Base-by-base conservation (phyloP, 2,797 vertebrate species). In the Pteropus rufus region DNA sequence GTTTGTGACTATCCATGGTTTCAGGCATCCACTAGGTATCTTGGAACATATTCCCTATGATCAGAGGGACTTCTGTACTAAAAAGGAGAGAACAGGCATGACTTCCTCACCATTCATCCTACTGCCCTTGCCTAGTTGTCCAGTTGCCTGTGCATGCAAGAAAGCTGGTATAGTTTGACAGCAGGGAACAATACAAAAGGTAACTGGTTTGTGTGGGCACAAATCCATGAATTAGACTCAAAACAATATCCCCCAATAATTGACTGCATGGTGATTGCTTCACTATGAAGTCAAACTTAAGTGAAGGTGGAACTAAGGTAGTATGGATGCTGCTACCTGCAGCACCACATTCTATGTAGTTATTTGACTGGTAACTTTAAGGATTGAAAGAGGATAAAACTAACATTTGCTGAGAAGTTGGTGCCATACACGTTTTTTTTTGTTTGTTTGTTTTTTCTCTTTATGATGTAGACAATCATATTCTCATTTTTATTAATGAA, bases 291-390 rank as follows among this genome's bases (percentile, higher is more conserved):
- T 31, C 62, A n/a, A 31, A 46, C 41, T 36, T 9, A 7, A 46
- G 10, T 46, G 36, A 15, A 44, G 34, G 64, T 9, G 5, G 60
- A 80, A 3, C 65, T 31, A 21, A 1, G 8, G 16, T 39, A 9
- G 7, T 1, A 21, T 12, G 36, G 31, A 34, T 2, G 5, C 8
- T 31, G 29, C 18, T 0, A 8, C 56, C 29, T 65, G 12, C 8
- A 36, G n/a, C 18, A 10, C 11, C 11, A 5, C 18, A 5, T 18
- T 34, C 39, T 46, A 4, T 7, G 3, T 7, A 60, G 64, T 8
- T 14, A 29, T 73, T 70, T 23, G 19, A 21, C 29, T 73, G 46
- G 29, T 24, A 69, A 41, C 36, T 75, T 49, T 19, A 65, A 60
- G 10, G 36, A 31, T 3, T 0, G 3, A 54, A 87, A 41, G 60